These are phyloP conservation scores for Zapornia atra DNA, from an alignment of 2,113 vertebrate genomes.

Conservation along the genomic window DNA sequence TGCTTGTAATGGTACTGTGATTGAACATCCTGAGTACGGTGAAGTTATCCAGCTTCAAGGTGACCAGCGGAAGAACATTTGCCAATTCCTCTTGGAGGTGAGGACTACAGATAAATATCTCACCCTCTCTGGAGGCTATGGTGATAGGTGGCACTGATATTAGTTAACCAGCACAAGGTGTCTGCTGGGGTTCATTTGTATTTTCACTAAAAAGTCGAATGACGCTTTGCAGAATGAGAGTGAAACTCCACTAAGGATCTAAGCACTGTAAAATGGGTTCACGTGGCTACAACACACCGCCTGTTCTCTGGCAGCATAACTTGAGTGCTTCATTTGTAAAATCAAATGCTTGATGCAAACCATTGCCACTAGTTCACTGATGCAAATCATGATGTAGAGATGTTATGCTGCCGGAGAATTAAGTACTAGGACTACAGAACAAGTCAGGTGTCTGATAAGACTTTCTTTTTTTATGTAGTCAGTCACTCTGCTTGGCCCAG, in stretches of 20 bases:
- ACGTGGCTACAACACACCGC: background rate
- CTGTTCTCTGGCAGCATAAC: background rate
- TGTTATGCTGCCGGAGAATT: background rate
- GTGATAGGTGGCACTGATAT: background rate
- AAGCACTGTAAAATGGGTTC: background rate
- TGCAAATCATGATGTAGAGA: background rate
- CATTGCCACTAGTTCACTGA: background rate
- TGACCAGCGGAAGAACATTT: conserved; percentile 86
- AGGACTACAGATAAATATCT: conserved; percentile 7
- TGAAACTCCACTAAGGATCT: background rate
- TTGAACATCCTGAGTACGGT: conserved; percentile 86
- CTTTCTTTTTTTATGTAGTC: background rate
- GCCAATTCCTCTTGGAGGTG: conserved; percentile 86
- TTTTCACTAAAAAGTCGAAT: conserved; percentile 12
- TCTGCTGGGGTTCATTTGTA: background rate
- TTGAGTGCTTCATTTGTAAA: background rate
- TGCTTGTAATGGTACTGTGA: conserved; percentile 88
- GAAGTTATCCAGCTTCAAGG: conserved; percentile 89
- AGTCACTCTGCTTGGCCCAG: background rate
- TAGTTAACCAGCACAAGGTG: background rate
- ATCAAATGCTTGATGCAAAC: background rate
- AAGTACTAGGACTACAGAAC: background rate
- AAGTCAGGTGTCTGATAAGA: background rate
- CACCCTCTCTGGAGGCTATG: background rate
- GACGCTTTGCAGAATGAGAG: background rate